A percentile compares a stretch with the other conserved stretches of the same genome.
Evolutionary conservation across 1,140 invertebrate species (phyloP).

Genomic region (Formica exsecta): DNA sequence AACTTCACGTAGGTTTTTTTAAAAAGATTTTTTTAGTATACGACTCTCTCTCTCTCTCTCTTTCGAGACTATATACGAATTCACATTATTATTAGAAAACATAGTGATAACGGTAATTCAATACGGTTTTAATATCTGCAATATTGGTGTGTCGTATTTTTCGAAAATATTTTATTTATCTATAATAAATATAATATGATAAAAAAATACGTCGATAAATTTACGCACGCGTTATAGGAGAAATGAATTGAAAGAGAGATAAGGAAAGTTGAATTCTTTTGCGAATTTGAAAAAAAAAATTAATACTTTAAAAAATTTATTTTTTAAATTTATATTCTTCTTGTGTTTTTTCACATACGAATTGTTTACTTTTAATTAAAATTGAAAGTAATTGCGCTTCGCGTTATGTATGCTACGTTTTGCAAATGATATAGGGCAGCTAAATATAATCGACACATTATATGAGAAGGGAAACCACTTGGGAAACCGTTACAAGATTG

Average conservation of each 20-base stretch:
- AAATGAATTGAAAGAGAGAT: not conserved
- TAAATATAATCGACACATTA: slow-evolving; percentile 15
- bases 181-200: slow-evolving; percentile 22
- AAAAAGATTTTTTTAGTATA: not conserved
- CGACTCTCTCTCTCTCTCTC: not conserved
- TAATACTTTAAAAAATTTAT: not conserved
- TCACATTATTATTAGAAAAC: not conserved
- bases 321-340: not conserved
- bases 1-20: not conserved
- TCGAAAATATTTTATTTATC: slow-evolving; percentile 24
- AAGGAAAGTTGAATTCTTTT: not conserved
- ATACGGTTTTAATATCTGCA: slow-evolving; percentile 29
- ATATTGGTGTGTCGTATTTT: not conserved
- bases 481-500: slow-evolving; percentile 19
- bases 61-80: not conserved
- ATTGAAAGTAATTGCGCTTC: not conserved
- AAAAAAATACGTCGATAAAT: slow-evolving; percentile 3
- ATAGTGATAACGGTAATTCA: not conserved
- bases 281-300: not conserved
- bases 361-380: slow-evolving; percentile 13
- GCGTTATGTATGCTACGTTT: not conserved
- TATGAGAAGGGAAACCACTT: slow-evolving; percentile 29
- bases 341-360: not conserved
- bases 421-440: not conserved
- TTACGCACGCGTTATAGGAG: not conserved